Base-by-base conservation (phyloP, 2,888 invertebrate genomes). In the Himalopsyche anomala region DNA sequence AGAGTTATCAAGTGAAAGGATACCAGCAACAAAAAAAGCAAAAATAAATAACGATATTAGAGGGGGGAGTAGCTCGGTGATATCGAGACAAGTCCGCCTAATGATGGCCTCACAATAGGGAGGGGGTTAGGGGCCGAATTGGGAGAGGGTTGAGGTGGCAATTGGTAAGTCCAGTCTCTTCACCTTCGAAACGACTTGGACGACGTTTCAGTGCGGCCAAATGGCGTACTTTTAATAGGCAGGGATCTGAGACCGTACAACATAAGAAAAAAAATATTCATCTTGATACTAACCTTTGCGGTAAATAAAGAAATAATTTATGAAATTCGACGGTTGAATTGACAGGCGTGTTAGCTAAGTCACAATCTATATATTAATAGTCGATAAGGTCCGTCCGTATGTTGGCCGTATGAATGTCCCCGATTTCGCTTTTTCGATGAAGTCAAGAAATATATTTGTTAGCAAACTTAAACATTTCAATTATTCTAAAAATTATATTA, bases 121-220 rank as follows among this genome's bases (percentile, higher is more conserved):
- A 19, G 6, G 62, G 62, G 62, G 28, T 19, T 62, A 11, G 19
- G 62, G 62, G 19, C 19, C 62, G 62, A 28, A n/a, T 62, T 19
- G 62, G 62, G 62, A 51, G 51, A 19, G 8, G 62, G 19, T 4
- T 15, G 15, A 62, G 62, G 62, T 62, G 62, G 62, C 62, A 62
- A 28, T 62, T 4, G 62, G 62, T 19, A 19, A 62, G 62, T 62
- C 19, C 62, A 62, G 62, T 62, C 62, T 62, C 62, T 62, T 62
- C 62, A 62, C 62, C 62, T 62, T 62, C 62, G 62, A 62, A 62
- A 62, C 62, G 62, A 62, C 62, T 62, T 62, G 62, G 62, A 62
- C 62, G 11, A 62, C 62, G 62, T 62, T 62, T 62, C 62, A 62
- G 19, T 4, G 62, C 62, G 62, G 19, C 28, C 62, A 28, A 62